phyloP scores from a whole-genome alignment of 2,113 vertebrate genomes.

The Vidua macroura region DNA sequence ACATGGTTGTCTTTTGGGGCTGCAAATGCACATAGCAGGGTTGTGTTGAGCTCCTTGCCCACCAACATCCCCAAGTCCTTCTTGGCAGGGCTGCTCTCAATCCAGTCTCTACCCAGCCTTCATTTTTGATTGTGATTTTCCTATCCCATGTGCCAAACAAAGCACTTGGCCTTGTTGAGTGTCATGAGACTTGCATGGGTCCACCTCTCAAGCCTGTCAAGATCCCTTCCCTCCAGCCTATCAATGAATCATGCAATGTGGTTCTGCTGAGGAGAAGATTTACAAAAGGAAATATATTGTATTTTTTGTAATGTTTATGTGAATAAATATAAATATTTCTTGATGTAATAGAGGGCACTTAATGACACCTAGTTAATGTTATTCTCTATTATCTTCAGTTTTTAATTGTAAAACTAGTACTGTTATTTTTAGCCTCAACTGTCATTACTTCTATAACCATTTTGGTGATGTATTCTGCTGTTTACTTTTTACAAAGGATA shows the following conservation, averaged over 20 bases:
- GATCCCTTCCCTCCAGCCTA: not conserved
- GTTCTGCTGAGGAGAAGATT: not conserved
- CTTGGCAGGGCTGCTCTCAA: not conserved
- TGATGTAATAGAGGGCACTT: not conserved
- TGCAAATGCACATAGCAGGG: too few species aligned
- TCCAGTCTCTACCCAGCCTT: not conserved
- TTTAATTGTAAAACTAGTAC: not conserved
- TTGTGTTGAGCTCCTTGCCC: too few species aligned
- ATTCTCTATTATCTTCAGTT: not conserved
- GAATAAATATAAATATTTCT: not conserved
- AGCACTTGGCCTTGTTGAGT: not conserved
- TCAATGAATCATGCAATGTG: not conserved
- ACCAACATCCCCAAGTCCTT: not conserved
- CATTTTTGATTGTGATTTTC: not conserved
- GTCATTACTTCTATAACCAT: not conserved
- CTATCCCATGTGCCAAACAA: too few species aligned
- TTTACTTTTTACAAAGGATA: not conserved
- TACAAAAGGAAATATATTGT: not conserved
- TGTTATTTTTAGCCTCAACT: not conserved
- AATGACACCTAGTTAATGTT: not conserved
- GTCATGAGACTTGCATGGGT: not conserved
- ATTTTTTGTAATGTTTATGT: not conserved
- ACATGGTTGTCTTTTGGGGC: fast-evolving
- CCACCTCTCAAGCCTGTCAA: not conserved
- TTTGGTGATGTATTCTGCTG: not conserved